A percentile compares a stretch with the other conserved stretches of the same genome.
Evolutionary conservation across 2,888 invertebrate genomes (phyloP).

Genomic region (Magallana nippona): DNA sequence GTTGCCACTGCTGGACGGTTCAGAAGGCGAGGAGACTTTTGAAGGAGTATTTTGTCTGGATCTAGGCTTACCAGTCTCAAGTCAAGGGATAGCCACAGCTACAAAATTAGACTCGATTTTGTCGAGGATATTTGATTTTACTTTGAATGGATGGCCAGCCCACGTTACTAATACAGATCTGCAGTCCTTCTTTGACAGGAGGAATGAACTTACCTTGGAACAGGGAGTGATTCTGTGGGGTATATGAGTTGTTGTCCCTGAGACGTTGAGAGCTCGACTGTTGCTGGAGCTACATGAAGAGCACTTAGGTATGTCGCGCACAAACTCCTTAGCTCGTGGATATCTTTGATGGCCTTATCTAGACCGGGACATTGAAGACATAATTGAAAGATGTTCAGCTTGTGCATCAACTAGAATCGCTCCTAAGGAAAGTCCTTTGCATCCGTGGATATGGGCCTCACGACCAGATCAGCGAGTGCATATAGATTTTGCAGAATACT

Average conservation of each 20-base stretch:
- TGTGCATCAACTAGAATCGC: conserved; percentile 41
- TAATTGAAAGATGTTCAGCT: conserved; percentile 44
- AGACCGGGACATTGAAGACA: conserved; percentile 44
- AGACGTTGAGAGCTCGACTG: not conserved
- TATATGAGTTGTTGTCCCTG: conserved; percentile 36
- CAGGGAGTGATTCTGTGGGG: conserved; percentile 46
- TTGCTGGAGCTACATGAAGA: conserved; percentile 36
- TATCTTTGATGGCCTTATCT: conserved; percentile 51
- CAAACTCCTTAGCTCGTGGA: conserved; percentile 42
- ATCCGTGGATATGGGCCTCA: conserved; percentile 49
- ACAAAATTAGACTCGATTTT: conserved; percentile 45
- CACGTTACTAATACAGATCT: conserved; percentile 8
- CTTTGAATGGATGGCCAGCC: conserved; percentile 38
- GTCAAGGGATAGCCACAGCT: conserved; percentile 27
- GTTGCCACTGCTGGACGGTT: conserved; percentile 51
- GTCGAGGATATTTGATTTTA: conserved; percentile 5
- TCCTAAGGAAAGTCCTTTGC: conserved; percentile 44
- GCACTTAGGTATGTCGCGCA: conserved; percentile 37
- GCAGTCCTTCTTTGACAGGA: conserved; percentile 34
- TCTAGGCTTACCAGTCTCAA: conserved; percentile 31
- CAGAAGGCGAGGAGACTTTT: conserved; percentile 29
- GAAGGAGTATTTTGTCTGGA: conserved; percentile 26
- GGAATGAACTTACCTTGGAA: conserved; percentile 23
- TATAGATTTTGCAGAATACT: conserved; percentile 50
- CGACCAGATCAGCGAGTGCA: conserved; percentile 50